Base-by-base conservation (phyloP, 2,113 vertebrate species). In the Sapajus apella region DNA sequence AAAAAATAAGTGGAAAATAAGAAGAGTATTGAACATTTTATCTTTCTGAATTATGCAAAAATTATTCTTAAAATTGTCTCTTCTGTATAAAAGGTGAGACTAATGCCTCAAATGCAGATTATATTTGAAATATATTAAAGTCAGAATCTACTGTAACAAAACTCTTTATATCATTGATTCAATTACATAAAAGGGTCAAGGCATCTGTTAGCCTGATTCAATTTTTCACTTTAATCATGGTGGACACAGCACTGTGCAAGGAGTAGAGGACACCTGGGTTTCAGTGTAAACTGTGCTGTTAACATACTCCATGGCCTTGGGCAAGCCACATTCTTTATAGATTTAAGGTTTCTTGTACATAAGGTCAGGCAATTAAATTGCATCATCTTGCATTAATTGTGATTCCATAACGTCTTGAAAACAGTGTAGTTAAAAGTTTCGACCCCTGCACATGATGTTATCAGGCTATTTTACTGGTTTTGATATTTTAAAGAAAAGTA, bases 401-500 rank as follows among this genome's bases (percentile, higher is more conserved):
- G 55, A 87, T 85, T 90, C 79, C 47, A 3, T 68, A 55, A 92
- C n/a, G 56, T 93, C 80, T 61, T 84, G 66, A 83, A 92, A 96
- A 73, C 8, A 18, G 9, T 17, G 20, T 25, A 47, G 50, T 58
- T 90, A 79, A 86, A 43, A 76, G 70, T 64, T 61, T 90, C 45
- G 43, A 73, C 81, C 18, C 30, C 92, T 90, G 61, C 43, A 83
- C 50, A 32, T 14, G 61, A 76, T 80, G 30, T 35, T 75, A 83
- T 84, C 56, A n/a, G 55, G 43, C 85, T 95, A 25, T 76, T 91
- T 55, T 10, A 27, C 77, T 84, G 20, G 76, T 93, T 95, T 95
- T 84, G 87, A 92, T 96, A 81, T 91, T 95, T 76, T 84, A 92
- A 94, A 95, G 47, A 81, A 95, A 92, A 96, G 30, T 25, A 84